Conservation (phyloP, 2,888 invertebrate genomes). For the Sphinx pinastri region DNA sequence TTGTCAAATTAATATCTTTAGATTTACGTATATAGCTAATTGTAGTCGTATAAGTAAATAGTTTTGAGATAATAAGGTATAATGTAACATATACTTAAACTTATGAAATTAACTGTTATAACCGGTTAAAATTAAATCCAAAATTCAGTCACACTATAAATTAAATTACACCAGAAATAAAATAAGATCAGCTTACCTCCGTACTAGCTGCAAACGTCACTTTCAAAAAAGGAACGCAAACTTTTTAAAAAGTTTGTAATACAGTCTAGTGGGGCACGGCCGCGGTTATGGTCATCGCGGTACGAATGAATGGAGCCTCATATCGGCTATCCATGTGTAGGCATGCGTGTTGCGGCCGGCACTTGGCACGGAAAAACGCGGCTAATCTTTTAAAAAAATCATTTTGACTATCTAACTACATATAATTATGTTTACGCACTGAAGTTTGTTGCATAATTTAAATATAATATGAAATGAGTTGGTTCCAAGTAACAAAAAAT, state of each 20-base stretch:
- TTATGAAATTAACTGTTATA: not conserved
- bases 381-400: not conserved
- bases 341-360: constrained; percentile 63
- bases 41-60: no score
- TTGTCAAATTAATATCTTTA: not conserved
- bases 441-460: no score
- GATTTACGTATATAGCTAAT: no score
- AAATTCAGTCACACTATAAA: no score
- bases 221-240: not conserved
- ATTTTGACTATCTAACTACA: no score
- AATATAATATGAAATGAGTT: no score
- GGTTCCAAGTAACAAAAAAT: no score
- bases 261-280: constrained; percentile 34
- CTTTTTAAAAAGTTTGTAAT: constrained; percentile 9
- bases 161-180: not conserved
- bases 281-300: constrained; percentile 50
- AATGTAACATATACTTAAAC: no score
- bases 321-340: constrained; percentile 44
- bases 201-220: not conserved
- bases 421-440: no score
- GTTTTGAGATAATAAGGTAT: no score
- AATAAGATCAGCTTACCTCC: not conserved
- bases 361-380: constrained; percentile 32
- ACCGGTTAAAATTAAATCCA: not conserved
- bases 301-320: constrained; percentile 45